Evolutionary conservation across 2,113 vertebrate species (phyloP).

Genomic region (Centropus bengalensis): DNA sequence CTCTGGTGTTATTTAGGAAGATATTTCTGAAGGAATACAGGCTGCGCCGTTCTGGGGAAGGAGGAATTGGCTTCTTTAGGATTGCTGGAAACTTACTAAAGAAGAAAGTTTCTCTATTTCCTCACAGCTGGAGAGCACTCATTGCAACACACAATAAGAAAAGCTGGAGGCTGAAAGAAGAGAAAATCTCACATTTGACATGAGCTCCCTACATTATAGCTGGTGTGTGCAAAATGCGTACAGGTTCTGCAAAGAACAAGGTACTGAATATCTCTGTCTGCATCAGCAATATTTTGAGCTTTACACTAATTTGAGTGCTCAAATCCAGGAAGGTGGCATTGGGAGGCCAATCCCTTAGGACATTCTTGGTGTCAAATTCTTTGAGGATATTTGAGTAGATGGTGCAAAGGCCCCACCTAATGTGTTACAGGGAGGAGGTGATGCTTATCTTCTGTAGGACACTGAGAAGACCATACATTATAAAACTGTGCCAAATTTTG

Average conservation of each 20-base stretch:
- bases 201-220: not conserved
- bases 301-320: not conserved
- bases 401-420: not conserved
- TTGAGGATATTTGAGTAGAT: not conserved
- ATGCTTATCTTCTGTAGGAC: not conserved
- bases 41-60: not conserved
- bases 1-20: not conserved
- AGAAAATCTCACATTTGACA: not conserved
- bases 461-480: not conserved
- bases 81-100: constrained; percentile 21
- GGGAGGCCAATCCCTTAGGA: not conserved
- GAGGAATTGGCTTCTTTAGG: not conserved
- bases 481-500: not conserved
- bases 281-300: not conserved
- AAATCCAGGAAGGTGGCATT: not conserved
- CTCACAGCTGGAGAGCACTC: not conserved
- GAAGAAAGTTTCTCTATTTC: constrained; percentile 6
- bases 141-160: not conserved
- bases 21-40: not conserved
- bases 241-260: not conserved
- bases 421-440: not conserved
- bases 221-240: not conserved
- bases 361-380: not conserved
- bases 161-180: not conserved
- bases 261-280: not conserved